These are phyloP conservation scores for Hypolimnas misippus DNA, from an alignment of 2,888 invertebrate species.

Conservation along the genomic window DNA sequence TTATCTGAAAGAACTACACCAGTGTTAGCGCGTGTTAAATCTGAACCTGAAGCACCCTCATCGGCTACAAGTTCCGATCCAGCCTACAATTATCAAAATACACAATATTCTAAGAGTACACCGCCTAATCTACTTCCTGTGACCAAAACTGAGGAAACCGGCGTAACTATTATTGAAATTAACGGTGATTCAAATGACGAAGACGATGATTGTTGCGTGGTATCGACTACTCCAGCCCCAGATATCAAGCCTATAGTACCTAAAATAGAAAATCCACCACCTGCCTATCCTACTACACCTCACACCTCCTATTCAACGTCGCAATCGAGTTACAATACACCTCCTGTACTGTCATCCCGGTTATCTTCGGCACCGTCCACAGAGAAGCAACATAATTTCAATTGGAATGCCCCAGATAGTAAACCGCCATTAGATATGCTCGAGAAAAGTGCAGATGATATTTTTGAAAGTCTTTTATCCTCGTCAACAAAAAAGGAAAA, in stretches of 20 bases:
- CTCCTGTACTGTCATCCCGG: slow-evolving; percentile 49
- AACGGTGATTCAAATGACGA: slow-evolving; percentile 79
- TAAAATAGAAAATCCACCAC: slow-evolving; percentile 65
- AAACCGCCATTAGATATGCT: slow-evolving; percentile 73
- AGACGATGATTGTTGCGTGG: slow-evolving; percentile 79
- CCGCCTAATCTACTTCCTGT: slow-evolving; percentile 60
- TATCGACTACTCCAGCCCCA: slow-evolving; percentile 74
- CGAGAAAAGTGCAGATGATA: slow-evolving; percentile 78
- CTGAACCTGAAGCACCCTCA: slow-evolving; percentile 58
- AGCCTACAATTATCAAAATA: slow-evolving; percentile 44
- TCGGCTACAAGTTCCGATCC: slow-evolving; percentile 43
- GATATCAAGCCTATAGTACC: slow-evolving; percentile 72
- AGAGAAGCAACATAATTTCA: slow-evolving; percentile 76
- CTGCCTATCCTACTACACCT: slow-evolving; percentile 57
- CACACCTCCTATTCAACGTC: slow-evolving; percentile 50
- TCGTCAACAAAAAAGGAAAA: slow-evolving; percentile 69
- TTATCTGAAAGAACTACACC: slow-evolving; percentile 56
- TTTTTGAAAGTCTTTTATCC: slow-evolving; percentile 76
- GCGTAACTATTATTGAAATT: slow-evolving; percentile 73
- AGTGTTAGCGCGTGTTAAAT: slow-evolving; percentile 64
- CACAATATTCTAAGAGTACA: slow-evolving; percentile 24
- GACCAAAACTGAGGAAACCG: slow-evolving; percentile 66
- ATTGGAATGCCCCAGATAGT: slow-evolving; percentile 78
- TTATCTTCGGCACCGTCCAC: slow-evolving; percentile 57
- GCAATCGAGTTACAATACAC: slow-evolving; percentile 46